phyloP scores from a whole-genome alignment of 2,888 invertebrate genomes.

The Loripinus fragilis region DNA sequence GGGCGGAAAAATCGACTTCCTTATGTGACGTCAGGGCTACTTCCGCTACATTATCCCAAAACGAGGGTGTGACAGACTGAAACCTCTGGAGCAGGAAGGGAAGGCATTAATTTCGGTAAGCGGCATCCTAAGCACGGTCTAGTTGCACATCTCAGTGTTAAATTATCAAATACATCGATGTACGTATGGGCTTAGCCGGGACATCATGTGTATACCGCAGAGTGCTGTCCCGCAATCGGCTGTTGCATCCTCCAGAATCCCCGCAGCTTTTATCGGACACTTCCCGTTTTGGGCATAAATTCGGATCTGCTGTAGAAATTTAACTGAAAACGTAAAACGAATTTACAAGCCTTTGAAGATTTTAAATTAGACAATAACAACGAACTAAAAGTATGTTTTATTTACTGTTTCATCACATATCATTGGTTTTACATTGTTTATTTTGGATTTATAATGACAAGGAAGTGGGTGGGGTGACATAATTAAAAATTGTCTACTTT shows the following conservation, averaged over 20 bases:
- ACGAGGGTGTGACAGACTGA: conserved; percentile 41
- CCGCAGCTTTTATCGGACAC: neutral
- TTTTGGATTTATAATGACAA: neutral
- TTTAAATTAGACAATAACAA: too few relatives aligned
- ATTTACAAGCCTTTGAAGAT: too few relatives aligned
- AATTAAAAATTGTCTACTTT: too few relatives aligned
- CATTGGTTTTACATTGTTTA: neutral
- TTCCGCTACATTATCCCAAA: conserved; percentile 48
- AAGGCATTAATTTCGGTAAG: conserved; percentile 17
- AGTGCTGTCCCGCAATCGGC: neutral
- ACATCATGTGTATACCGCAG: neutral
- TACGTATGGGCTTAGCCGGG: neutral
- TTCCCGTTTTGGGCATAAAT: conserved; percentile 18
- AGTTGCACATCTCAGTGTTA: neutral
- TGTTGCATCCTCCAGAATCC: neutral
- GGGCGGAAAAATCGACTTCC: neutral
- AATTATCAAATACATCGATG: neutral
- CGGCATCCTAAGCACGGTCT: neutral
- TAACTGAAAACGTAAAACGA: too few relatives aligned
- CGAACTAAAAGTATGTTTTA: too few relatives aligned
- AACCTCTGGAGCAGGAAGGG: conserved; percentile 12
- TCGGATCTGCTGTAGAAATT: neutral
- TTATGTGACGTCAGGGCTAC: conserved; percentile 47
- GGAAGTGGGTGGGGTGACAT: neutral
- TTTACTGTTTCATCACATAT: too few relatives aligned